Evolutionary conservation across 2,797 vertebrate genomes (phyloP).

Genomic region (Fundulus diaphanus): DNA sequence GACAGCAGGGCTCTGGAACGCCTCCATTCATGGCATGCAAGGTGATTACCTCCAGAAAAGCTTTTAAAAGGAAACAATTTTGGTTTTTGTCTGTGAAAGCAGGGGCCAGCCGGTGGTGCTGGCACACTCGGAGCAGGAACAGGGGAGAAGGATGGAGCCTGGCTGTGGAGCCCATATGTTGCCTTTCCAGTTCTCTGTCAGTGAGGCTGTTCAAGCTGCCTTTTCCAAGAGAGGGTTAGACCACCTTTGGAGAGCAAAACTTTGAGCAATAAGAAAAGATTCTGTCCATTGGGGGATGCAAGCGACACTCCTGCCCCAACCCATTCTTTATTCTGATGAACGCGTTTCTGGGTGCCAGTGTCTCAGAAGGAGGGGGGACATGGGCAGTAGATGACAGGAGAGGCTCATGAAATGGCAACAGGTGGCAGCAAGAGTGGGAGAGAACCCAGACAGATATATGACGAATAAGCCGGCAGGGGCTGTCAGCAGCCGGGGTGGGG

Average conservation of each 20-base stretch:
- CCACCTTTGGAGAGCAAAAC: conserved; percentile 32
- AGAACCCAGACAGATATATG: conserved; percentile 37
- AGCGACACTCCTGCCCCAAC: conserved; percentile 35
- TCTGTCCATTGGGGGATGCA: conserved; percentile 44
- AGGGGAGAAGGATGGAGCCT: conserved; percentile 40
- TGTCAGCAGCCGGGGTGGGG: conserved; percentile 27
- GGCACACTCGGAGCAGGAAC: conserved; percentile 38
- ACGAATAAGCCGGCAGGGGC: conserved; percentile 4
- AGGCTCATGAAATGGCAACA: conserved; percentile 53
- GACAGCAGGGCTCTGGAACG: neutral
- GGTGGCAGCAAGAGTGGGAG: conserved; percentile 48
- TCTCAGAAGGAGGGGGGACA: conserved; percentile 45
- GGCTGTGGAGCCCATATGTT: conserved; percentile 39
- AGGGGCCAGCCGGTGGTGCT: conserved; percentile 62
- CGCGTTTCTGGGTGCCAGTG: conserved; percentile 26
- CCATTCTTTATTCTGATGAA: conserved; percentile 36
- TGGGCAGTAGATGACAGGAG: conserved; percentile 37
- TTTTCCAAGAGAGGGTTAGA: conserved; percentile 16
- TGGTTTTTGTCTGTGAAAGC: conserved; percentile 60
- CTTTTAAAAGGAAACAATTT: conserved; percentile 58
- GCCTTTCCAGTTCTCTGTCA: conserved; percentile 17
- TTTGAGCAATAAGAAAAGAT: conserved; percentile 40
- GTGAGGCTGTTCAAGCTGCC: neutral
- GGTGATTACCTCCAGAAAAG: conserved; percentile 54
- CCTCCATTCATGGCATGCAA: conserved; percentile 31